These are phyloP conservation scores for Loripinus fragilis DNA, from an alignment of 2,888 invertebrate genomes.

Conservation along the genomic window DNA sequence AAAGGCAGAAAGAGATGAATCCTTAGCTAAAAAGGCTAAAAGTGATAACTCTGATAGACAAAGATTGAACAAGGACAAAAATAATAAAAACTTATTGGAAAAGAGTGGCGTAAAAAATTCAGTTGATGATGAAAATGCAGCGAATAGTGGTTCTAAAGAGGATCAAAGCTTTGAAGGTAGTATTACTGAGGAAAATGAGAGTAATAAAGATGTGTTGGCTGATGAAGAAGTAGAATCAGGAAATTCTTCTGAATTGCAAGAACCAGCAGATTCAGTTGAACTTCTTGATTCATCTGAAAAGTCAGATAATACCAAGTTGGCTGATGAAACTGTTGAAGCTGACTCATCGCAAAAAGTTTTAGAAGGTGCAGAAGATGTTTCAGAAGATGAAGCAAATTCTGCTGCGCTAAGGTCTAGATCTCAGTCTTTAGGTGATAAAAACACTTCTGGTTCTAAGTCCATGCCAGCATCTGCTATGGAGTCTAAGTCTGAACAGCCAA, in stretches of 20 bases:
- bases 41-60: not conserved
- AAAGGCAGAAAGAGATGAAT: not conserved
- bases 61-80: too few relatives aligned
- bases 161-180: not conserved
- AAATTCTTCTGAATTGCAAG: not conserved
- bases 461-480: not conserved
- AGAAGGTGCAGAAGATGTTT: slow-evolving; percentile 1
- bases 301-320: not conserved
- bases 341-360: slow-evolving; percentile 4
- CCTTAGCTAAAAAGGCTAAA: not conserved
- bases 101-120: too few relatives aligned
- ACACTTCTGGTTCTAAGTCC: slow-evolving; percentile 10
- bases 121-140: too few relatives aligned
- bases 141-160: not conserved
- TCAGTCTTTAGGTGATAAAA: slow-evolving; percentile 32
- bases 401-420: slow-evolving; percentile 27
- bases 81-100: too few relatives aligned
- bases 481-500: slow-evolving; percentile 5
- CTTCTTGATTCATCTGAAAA: not conserved
- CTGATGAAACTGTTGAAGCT: not conserved
- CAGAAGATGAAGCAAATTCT: slow-evolving; percentile 15
- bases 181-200: not conserved
- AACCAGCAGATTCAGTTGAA: not conserved
- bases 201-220: not conserved
- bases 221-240: not conserved